A percentile compares a stretch with the other conserved stretches of the same genome.
phyloP scores from a whole-genome alignment of 1,140 invertebrate genomes.

The Drosophila tristis region DNA sequence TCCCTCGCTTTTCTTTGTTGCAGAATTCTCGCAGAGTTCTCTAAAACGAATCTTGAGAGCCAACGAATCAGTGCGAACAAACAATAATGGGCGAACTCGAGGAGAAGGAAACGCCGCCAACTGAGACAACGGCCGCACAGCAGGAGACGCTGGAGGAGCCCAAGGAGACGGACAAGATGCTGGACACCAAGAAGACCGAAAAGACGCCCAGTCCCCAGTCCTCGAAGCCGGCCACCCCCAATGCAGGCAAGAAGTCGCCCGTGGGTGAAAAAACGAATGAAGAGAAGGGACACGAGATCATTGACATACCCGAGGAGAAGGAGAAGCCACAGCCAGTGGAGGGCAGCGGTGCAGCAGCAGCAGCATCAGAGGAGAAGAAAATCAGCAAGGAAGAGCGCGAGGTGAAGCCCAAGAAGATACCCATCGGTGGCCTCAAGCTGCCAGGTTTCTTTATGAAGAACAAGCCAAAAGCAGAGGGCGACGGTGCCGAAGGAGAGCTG shows the following conservation, averaged over 20 bases:
- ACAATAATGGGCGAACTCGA: conserved; percentile 78
- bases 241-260: conserved; percentile 51
- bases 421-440: conserved; percentile 92
- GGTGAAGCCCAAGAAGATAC: conserved; percentile 91
- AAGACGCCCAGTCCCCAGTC: conserved; percentile 63
- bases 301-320: conserved; percentile 81
- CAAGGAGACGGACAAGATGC: conserved; percentile 83
- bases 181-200: conserved; percentile 71
- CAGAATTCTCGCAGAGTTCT: conserved; percentile 68
- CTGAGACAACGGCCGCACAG: conserved; percentile 64
- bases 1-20: background rate
- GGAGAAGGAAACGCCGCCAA: conserved; percentile 82
- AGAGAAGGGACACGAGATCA: conserved; percentile 71
- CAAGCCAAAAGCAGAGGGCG: conserved; percentile 86
- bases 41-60: conserved; percentile 41
- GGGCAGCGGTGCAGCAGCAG: conserved; percentile 17
- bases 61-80: background rate
- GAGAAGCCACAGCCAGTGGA: conserved; percentile 62
- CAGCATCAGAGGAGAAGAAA: conserved; percentile 85
- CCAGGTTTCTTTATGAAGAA: conserved; percentile 91
- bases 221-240: conserved; percentile 70
- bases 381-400: conserved; percentile 88
- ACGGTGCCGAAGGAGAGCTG: conserved; percentile 84
- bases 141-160: conserved; percentile 76
- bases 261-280: conserved; percentile 6